phyloP scores from a whole-genome alignment of 2,888 invertebrate genomes.

The Eucera pruinosa region DNA sequence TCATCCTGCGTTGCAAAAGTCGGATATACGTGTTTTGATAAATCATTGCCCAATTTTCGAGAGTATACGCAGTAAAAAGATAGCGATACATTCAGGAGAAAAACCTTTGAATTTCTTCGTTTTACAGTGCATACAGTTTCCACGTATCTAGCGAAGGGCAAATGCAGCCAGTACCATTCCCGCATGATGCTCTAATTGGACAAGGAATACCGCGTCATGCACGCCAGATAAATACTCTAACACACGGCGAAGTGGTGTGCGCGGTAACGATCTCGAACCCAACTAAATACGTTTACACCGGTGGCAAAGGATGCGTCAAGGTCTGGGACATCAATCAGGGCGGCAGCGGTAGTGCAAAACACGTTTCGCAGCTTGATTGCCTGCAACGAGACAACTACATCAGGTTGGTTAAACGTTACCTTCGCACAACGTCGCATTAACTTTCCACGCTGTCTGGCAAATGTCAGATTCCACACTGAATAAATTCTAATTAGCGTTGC shows the following conservation, averaged over 20 bases:
- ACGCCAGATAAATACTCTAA: conserved; percentile 95
- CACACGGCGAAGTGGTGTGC: conserved; percentile 98
- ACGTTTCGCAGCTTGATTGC: conserved; percentile 96
- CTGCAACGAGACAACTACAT: conserved; percentile 98
- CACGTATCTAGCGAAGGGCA: conserved; percentile 96
- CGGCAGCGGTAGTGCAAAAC: conserved; percentile 91
- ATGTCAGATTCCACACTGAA: conserved; percentile 52
- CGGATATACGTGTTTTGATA: too few relatives aligned
- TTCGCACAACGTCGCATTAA: conserved; percentile 51
- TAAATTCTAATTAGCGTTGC: conserved; percentile 55
- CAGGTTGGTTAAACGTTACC: conserved; percentile 82
- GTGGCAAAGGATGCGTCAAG: conserved; percentile 98
- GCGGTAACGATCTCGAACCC: conserved; percentile 98
- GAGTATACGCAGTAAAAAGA: too few relatives aligned
- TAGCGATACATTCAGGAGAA: too few relatives aligned
- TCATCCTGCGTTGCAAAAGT: too few relatives aligned
- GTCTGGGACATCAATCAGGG: conserved; percentile 98
- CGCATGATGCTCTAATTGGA: conserved; percentile 96
- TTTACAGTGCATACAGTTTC: conserved; percentile 95
- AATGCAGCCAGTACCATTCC: conserved; percentile 97
- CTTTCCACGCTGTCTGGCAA: conserved; percentile 51
- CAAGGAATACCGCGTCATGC: conserved; percentile 97
- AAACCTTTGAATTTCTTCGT: conserved; percentile 31
- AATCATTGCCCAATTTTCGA: too few relatives aligned
- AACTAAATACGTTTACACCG: conserved; percentile 97